These are phyloP conservation scores for Percopsis omiscomaycus DNA, from an alignment of 2,797 vertebrate genomes.

Conservation along the genomic window DNA sequence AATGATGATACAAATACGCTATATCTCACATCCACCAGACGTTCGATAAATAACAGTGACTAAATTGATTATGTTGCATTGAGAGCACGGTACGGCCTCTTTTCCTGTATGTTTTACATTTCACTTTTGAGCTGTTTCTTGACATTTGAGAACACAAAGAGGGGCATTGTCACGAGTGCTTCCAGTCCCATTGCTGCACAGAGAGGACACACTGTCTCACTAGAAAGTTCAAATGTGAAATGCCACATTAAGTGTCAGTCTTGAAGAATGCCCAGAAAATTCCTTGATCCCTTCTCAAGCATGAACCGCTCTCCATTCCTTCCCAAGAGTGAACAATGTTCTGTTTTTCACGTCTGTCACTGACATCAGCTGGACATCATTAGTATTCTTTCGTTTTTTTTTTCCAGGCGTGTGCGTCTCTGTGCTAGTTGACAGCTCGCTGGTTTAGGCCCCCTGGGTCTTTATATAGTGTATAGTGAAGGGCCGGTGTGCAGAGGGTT, in stretches of 20 bases:
- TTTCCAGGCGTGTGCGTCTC: conserved; percentile 25
- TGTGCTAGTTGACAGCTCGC: conserved; percentile 52
- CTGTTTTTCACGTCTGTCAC: conserved; percentile 38
- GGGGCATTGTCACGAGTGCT: conserved; percentile 47
- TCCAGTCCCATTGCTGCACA: conserved; percentile 50
- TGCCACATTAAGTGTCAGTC: conserved; percentile 70
- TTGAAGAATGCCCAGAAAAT: conserved; percentile 68
- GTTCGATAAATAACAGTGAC: conserved; percentile 12
- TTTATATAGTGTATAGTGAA: conserved; percentile 12
- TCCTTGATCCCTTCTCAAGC: conserved; percentile 59
- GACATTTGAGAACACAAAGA: conserved; percentile 68
- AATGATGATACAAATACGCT: conserved; percentile 5
- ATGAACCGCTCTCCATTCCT: conserved; percentile 48
- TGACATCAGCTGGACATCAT: conserved; percentile 37
- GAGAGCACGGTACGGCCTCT: conserved; percentile 10
- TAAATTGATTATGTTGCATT: conserved; percentile 21
- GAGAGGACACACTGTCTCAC: conserved; percentile 64
- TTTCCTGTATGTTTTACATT: conserved; percentile 47
- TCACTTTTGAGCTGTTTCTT: conserved; percentile 38
- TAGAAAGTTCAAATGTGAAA: conserved; percentile 73
- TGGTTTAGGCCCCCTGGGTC: conserved; percentile 53
- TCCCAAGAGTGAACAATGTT: conserved; percentile 52
- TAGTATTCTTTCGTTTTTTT: conserved; percentile 18
- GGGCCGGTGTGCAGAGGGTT: conserved; percentile 30
- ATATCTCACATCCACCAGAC: conserved; percentile 1